phyloP scores from a whole-genome alignment of 2,797 vertebrate species.

The Pipistrellus kuhlii region DNA sequence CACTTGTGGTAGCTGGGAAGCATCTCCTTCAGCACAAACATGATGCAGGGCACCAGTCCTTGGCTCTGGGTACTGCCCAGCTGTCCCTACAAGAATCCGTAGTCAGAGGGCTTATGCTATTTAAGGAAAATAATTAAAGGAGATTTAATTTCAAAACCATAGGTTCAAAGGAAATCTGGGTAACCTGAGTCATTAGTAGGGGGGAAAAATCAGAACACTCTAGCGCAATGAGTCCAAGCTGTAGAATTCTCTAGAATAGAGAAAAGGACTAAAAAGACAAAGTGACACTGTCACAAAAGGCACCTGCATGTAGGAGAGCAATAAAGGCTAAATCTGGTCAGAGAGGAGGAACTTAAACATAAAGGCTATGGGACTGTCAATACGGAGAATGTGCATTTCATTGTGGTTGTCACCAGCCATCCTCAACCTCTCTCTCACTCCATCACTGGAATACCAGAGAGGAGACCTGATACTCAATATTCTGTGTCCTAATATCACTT shows the following conservation, averaged over 20 bases:
- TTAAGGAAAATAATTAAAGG: not conserved
- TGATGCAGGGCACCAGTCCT: slow-evolving; percentile 96
- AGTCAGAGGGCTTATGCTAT: slow-evolving; percentile 7
- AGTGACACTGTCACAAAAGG: not conserved
- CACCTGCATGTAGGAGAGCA: not conserved
- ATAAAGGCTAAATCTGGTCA: not conserved
- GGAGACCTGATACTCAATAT: not conserved
- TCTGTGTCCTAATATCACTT: not conserved
- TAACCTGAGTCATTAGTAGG: not conserved
- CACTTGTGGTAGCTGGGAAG: slow-evolving; percentile 98
- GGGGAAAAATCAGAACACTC: not conserved
- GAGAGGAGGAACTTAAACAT: not conserved
- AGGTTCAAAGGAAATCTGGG: slow-evolving; percentile 23
- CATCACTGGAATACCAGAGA: slow-evolving; percentile 84
- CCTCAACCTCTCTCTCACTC: slow-evolving; percentile 89
- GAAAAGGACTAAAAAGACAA: not conserved
- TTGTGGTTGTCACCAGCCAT: slow-evolving; percentile 91
- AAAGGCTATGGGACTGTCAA: not conserved
- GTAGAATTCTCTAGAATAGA: not conserved
- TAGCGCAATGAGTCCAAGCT: not conserved
- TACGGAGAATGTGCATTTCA: not conserved
- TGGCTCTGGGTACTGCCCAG: slow-evolving; percentile 97
- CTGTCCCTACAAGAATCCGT: slow-evolving; percentile 91
- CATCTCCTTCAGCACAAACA: slow-evolving; percentile 98
- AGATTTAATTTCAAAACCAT: slow-evolving; percentile 22